Evolutionary conservation across 2,113 vertebrate species (phyloP), one percentile per base, ranked within the genome.

Genomic region (Corythornis vintsioides): DNA sequence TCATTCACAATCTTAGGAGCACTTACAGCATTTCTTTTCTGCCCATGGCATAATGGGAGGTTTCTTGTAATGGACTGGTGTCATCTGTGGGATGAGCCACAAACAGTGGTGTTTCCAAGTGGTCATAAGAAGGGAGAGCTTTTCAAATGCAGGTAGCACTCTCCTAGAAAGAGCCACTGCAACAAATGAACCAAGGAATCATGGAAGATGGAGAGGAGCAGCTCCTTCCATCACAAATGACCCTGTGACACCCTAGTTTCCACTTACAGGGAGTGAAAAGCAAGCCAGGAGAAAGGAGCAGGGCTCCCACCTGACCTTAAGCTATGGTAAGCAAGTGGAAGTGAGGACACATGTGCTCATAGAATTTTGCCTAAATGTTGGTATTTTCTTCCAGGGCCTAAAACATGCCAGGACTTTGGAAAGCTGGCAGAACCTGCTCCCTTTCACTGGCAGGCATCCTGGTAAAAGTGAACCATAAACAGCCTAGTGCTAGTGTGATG

Each of bases 331-430:
- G 52, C 35, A 86, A 83, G 48, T 8, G 31, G 13, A 25, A 33
- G n/a, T 11, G 12, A 28, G 8, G 29, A 7, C 7, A n/a, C 1
- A 40, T 15, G 6, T 10, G 20, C 10, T 31, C 18, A 19, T 1
- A 59, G 15, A 14, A 18, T 55, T 81, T 70, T 77, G 22, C 11
- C 15, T 52, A 60, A 60, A 9, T 42, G 7, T 35, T 70, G 40
- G 6, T 56, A 25, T 52, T 60, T 70, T 28, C 7, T 28, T 53
- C 29, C 21, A 59, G 42, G 67, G 20, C 22, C 12, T 31, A 17
- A 67, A 50, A 64, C 7, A 24, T 40, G 16, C 31, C 59, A 67
- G 33, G 45, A 9, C 40, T 69, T 66, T 75, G 52, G 55, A 64
- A 81, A 90, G 70, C 70, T 55, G 38, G 31, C 24, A 86, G 76